Base-by-base conservation (phyloP, 2,888 invertebrate species). In the Pseudoips prasinana region DNA sequence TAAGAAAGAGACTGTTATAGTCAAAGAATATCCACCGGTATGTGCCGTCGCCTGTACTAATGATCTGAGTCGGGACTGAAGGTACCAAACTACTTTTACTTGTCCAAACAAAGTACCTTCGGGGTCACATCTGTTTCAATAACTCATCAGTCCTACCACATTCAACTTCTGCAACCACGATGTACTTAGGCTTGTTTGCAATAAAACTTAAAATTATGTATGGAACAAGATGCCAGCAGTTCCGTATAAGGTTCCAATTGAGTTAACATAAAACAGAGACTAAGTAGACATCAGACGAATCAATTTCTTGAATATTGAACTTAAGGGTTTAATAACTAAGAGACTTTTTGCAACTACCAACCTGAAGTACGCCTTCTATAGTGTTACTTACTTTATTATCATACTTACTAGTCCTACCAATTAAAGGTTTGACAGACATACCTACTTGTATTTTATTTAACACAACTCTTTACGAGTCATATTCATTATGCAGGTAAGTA, bases 191-290 rank as follows among this genome's bases (percentile, higher is more conserved):
- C 7, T 5, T 20, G 20, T 20, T 18, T 26, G 7, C 8, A 25
- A 14, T 25, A 8, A 25, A 27, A 27, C 10, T 27, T 26, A 11
- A 11, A 25, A 11, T 25, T 25, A 18, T 26, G 26, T 18, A 26
- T 17, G 18, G 18, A 26, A 26, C 26, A 26, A 14, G 26, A 42
- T 22, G 34, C 11, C 9, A n/a, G 20, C 20, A 33, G n/a, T 25
- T 23, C 10, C 25, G 33, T 14, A 6, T 27, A 11, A 19, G 17
- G 8, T 7, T 11, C 24, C 8, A 11, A 24, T 29, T 18, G 4
- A 40, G n/a, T 23, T 2, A 3, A n/a, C 11, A 7, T 27, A 17
- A 22, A 10, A 17, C 10, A 28, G 8, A n/a, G 14, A 14, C 14
- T 14, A 14, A 14, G 14, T 14, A 14, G 5, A 14, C 14, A 14